Evolutionary conservation across 2,888 invertebrate species (phyloP).

Genomic region (Apomyelois bistriatella): DNA sequence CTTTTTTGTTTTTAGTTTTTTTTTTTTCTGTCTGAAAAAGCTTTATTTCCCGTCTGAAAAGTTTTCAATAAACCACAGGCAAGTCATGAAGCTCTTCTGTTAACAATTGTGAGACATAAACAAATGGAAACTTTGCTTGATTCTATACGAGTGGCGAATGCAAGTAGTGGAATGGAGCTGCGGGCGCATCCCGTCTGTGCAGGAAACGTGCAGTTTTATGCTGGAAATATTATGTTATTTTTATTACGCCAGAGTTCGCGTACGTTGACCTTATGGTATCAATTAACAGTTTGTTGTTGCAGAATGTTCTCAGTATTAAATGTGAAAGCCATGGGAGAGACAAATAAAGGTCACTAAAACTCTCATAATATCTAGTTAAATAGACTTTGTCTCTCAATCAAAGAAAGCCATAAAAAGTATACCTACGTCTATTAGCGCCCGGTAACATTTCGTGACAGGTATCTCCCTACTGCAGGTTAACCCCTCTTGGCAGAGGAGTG

Average conservation of each 20-base stretch:
- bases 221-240: constrained; percentile 22
- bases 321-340: too few species aligned
- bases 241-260: constrained; percentile 16
- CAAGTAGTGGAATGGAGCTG: constrained; percentile 2
- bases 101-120: constrained; percentile 18
- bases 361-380: too few species aligned
- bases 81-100: constrained; percentile 16
- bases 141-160: constrained; percentile 8
- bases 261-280: constrained; percentile 17
- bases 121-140: not conserved
- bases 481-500: too few species aligned
- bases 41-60: constrained; percentile 21
- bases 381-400: too few species aligned
- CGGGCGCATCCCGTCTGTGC: constrained; percentile 20
- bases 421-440: too few species aligned
- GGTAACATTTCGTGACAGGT: too few species aligned
- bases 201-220: constrained; percentile 24
- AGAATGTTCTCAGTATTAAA: not conserved
- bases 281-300: constrained; percentile 16
- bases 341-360: too few species aligned
- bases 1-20: not conserved
- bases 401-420: too few species aligned
- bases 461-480: too few species aligned
- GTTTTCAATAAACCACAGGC: constrained; percentile 19
- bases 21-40: not conserved